Base-by-base conservation (phyloP, 2,797 vertebrate species). In the Danionella dracula region DNA sequence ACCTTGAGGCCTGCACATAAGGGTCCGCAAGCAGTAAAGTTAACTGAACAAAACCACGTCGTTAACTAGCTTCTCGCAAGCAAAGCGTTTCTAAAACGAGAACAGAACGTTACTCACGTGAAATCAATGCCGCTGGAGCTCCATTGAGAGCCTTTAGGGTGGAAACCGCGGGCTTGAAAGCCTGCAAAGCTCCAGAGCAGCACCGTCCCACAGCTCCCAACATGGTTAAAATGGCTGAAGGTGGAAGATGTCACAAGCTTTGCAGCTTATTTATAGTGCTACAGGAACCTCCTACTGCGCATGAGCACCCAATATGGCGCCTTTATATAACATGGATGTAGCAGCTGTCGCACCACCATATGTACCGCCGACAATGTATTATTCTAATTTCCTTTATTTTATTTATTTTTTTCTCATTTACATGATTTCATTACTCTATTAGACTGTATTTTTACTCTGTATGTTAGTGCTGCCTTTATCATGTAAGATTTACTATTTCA, bases 201-300 rank as follows among this genome's bases (percentile, higher is more conserved):
- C 88, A 90, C 76, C 88, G 87, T 86, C 87, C 87, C 66, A 89
- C 87, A 63, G 86, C 85, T 80, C 84, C 86, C 13, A 90, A 83
- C 90, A 90, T 90, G 12, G 40, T 89, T 64, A 88, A 89, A 87
- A 90, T 90, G 90, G 88, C 87, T 89, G 87, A 91, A 91, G 87
- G 89, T 89, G 86, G 88, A 89, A 85, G 60, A 83, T 83, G 86
- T 83, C 85, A 0, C 78, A 31, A 38, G 6, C 65, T 62, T 69
- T 41, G 2, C 2, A 2, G 60, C 5, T 71, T 84, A 87, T 90
- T 90, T 90, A 88, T 78, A 64, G 73, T 60, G 40, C 50, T 71
- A 34, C 31, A 34, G 48, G 4, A 0, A 16, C 4, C 4, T 1
- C 2, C 0, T 1, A 82, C 17, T 79, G 81, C 82, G 87, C 87